Conservation (phyloP, 2,888 invertebrate genomes). For the Philopedon plagiatum region DNA sequence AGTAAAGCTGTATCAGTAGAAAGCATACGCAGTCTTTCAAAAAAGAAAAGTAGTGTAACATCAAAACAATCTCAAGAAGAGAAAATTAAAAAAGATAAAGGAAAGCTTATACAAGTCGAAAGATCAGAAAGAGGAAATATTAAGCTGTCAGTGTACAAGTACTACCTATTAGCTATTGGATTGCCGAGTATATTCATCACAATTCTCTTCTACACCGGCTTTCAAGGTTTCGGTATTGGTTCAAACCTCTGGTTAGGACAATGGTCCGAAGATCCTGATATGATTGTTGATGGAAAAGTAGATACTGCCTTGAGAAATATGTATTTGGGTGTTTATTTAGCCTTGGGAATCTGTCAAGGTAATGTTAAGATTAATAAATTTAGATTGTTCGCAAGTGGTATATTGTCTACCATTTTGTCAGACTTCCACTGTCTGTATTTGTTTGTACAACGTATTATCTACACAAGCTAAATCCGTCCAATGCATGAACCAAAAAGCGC, state of each 20-base stretch:
- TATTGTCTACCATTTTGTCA: too few species aligned
- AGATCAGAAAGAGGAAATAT: slow-evolving; percentile 68
- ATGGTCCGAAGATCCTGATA: slow-evolving; percentile 75
- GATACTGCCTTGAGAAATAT: slow-evolving; percentile 76
- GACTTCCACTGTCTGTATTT: too few species aligned
- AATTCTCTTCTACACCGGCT: slow-evolving; percentile 80
- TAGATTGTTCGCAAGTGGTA: too few species aligned
- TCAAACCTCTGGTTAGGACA: slow-evolving; percentile 87
- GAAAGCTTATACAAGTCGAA: slow-evolving; percentile 70
- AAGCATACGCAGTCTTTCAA: slow-evolving; percentile 47
- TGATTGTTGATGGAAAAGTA: slow-evolving; percentile 71
- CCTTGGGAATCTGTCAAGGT: slow-evolving; percentile 90
- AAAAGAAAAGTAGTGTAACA: slow-evolving; percentile 54
- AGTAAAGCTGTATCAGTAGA: slow-evolving; percentile 66
- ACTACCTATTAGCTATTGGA: slow-evolving; percentile 87
- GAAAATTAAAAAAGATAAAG: slow-evolving; percentile 55
- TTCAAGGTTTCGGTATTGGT: slow-evolving; percentile 86
- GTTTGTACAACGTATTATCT: too few species aligned
- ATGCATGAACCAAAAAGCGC: too few species aligned
- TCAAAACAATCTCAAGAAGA: slow-evolving; percentile 23
- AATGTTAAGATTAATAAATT: too few species aligned
- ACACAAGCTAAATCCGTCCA: too few species aligned
- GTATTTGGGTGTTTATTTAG: slow-evolving; percentile 89
- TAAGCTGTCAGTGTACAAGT: slow-evolving; percentile 85
- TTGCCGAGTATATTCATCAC: slow-evolving; percentile 78